phyloP scores from a whole-genome alignment of 2,797 vertebrate genomes.

The Chrysocyon brachyurus region DNA sequence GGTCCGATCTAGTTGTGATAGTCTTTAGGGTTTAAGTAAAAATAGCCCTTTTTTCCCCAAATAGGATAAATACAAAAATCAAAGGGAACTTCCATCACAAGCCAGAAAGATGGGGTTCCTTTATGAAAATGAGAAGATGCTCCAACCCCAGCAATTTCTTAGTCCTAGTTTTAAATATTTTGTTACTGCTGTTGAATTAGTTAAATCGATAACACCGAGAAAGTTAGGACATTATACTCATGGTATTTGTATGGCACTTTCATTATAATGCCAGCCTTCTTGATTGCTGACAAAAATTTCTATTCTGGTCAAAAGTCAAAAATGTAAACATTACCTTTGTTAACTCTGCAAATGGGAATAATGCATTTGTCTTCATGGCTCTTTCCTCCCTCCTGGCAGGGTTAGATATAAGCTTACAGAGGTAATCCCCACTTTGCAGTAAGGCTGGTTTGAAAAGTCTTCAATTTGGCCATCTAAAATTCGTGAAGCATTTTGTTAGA shows the following conservation, averaged over 20 bases:
- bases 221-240: background rate
- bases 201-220: background rate
- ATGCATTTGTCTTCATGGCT: background rate
- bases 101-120: background rate
- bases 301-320: background rate
- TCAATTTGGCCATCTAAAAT: background rate
- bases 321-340: background rate
- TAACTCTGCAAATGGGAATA: background rate
- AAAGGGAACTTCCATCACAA: background rate
- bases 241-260: background rate
- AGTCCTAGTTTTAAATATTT: background rate
- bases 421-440: background rate
- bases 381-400: background rate
- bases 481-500: background rate
- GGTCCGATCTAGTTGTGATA: constrained; percentile 11
- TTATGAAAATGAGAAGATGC: constrained; percentile 17
- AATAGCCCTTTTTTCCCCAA: background rate
- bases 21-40: background rate
- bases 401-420: background rate
- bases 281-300: background rate
- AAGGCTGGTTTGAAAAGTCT: background rate
- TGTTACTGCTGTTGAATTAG: background rate
- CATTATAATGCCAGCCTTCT: background rate
- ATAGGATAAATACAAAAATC: background rate
- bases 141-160: background rate